Percentiles rank a stretch among this genome's conserved stretches.
Evolutionary conservation across 2,888 invertebrate genomes (phyloP).

Genomic region (Shargacucullia verbasci): DNA sequence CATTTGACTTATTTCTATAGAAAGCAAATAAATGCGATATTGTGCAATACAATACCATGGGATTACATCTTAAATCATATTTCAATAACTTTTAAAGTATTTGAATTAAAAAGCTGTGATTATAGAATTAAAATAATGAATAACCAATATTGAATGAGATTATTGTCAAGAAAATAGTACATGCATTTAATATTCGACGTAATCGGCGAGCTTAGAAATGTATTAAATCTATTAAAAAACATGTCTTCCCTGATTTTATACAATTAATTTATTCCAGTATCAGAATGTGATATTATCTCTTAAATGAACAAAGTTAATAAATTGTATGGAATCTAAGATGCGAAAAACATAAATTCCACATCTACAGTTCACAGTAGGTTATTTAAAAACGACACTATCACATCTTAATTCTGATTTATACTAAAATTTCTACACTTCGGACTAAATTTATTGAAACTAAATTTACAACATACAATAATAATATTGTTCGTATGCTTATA

Average conservation of each 20-base stretch:
- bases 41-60: no score
- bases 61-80: slow-evolving; percentile 37
- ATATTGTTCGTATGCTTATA: slow-evolving; percentile 27
- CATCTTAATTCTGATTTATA: background rate
- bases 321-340: no score
- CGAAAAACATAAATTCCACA: no score
- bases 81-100: slow-evolving; percentile 6
- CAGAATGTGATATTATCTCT: no score
- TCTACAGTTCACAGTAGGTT: no score
- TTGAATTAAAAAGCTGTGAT: slow-evolving; percentile 27
- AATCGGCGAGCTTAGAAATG: slow-evolving; percentile 1
- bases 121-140: background rate
- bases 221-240: slow-evolving; percentile 3
- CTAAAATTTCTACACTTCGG: slow-evolving; percentile 5
- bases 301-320: no score
- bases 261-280: background rate
- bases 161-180: background rate
- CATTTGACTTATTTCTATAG: no score
- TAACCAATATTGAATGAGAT: slow-evolving; percentile 3
- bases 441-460: slow-evolving; percentile 3
- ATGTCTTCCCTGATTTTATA: background rate
- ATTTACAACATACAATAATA: slow-evolving; percentile 16
- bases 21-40: slow-evolving; percentile 52
- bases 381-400: background rate
- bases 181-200: background rate